These are phyloP conservation scores for Anneissia japonica DNA, from an alignment of 35 echinoderm and acorn worm genomes.

Conservation along the genomic window DNA sequence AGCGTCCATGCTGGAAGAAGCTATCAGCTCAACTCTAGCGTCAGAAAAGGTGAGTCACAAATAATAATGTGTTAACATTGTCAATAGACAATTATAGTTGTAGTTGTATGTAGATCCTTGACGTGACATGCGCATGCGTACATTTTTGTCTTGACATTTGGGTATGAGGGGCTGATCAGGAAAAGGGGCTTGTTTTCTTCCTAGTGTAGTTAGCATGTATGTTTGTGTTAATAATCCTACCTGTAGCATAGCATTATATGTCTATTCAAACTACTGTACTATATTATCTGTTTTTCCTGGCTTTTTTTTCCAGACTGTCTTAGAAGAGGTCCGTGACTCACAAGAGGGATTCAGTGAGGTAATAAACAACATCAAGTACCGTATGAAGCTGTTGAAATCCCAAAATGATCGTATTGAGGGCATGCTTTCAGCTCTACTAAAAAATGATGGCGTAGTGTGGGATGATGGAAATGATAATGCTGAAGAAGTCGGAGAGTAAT, in stretches of 20 bases:
- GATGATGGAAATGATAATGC: slow-evolving; percentile 35
- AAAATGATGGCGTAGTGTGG: slow-evolving; percentile 34
- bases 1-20: slow-evolving; percentile 24
- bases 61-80: background rate
- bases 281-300: background rate
- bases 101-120: background rate
- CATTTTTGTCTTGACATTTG: background rate
- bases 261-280: background rate
- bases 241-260: no score
- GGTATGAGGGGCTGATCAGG: background rate
- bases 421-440: slow-evolving; percentile 63
- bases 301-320: slow-evolving; percentile 31
- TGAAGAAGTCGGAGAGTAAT: slow-evolving; percentile 76
- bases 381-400: slow-evolving; percentile 61
- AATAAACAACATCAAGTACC: slow-evolving; percentile 59
- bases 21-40: slow-evolving; percentile 68
- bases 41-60: slow-evolving; percentile 62
- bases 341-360: slow-evolving; percentile 43
- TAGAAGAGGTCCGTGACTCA: slow-evolving; percentile 44
- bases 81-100: background rate
- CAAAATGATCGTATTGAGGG: slow-evolving; percentile 76
- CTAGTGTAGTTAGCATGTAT: no score
- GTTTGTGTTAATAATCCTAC: no score
- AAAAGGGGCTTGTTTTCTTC: no score
- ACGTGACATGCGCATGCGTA: background rate